A percentile compares a stretch with the other conserved stretches of the same genome.
phyloP scores from a whole-genome alignment of 2,113 vertebrate species.

The Lepus europaeus region DNA sequence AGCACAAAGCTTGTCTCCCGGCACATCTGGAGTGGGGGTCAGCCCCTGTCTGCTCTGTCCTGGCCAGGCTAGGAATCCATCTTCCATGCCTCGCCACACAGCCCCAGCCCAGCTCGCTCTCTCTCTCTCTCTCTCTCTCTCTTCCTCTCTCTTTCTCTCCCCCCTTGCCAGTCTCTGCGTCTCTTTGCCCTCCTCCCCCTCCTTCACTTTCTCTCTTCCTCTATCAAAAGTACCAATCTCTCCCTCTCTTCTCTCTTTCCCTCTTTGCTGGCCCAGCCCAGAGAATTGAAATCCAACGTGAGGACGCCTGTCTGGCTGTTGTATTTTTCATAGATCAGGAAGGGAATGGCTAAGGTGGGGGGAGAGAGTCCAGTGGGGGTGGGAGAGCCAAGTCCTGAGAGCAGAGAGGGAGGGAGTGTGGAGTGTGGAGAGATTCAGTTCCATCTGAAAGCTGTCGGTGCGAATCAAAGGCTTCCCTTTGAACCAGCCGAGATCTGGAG shows the following conservation, averaged over 20 bases:
- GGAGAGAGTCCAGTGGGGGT: background rate
- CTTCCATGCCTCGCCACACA: background rate
- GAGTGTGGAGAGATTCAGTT: constrained; percentile 85
- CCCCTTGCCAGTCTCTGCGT: background rate
- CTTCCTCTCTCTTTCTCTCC: too few relatives aligned
- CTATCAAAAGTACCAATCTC: constrained; percentile 50
- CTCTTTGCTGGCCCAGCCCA: constrained; percentile 10
- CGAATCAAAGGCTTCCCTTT: constrained; percentile 87
- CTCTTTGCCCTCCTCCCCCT: background rate
- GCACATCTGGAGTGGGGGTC: background rate
- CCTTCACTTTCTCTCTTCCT: background rate
- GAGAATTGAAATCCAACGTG: constrained; percentile 39
- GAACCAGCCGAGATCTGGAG: constrained; percentile 83
- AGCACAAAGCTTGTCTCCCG: background rate
- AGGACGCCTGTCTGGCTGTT: constrained; percentile 39
- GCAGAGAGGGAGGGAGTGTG: constrained; percentile 62
- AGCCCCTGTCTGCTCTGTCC: background rate
- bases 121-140: background rate
- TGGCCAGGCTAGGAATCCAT: background rate
- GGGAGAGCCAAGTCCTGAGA: constrained; percentile 46
- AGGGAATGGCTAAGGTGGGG: constrained; percentile 38
- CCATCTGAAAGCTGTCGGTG: constrained; percentile 89
- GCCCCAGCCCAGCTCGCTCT: background rate
- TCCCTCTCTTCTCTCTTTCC: constrained; percentile 39
- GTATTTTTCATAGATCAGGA: constrained; percentile 52